These are phyloP conservation scores for Microtus montanus DNA, from an alignment of 2,113 vertebrate species.

Conservation along the genomic window DNA sequence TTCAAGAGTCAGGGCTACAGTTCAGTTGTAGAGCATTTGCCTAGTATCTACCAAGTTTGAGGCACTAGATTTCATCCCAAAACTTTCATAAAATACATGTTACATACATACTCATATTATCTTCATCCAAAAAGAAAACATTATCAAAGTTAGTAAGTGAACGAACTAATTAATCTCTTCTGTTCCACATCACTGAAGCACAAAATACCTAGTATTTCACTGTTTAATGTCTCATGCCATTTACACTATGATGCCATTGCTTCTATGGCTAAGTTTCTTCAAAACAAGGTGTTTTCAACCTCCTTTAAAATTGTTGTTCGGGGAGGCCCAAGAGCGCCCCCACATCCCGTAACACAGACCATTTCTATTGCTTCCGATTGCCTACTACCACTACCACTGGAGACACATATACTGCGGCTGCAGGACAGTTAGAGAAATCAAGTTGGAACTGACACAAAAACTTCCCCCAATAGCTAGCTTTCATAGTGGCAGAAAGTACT, in stretches of 20 bases:
- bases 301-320: not conserved
- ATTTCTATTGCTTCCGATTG: not conserved
- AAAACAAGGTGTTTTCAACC: not conserved
- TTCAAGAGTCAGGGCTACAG: not conserved
- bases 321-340: not conserved
- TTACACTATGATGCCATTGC: not conserved
- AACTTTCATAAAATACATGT: not conserved
- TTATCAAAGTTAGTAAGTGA: not conserved
- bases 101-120: not conserved
- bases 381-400: too few species aligned
- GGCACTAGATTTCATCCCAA: not conserved
- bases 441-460: not conserved
- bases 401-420: not conserved
- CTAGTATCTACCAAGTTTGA: not conserved
- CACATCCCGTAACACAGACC: not conserved
- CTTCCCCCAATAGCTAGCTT: not conserved
- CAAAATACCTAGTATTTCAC: not conserved
- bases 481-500: not conserved
- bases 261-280: not conserved
- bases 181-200: not conserved
- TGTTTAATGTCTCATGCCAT: not conserved
- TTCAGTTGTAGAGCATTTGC: not conserved
- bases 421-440: not conserved
- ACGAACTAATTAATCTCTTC: not conserved
- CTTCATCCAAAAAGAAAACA: not conserved